Percentiles rank a stretch among this genome's conserved stretches.
These are phyloP conservation scores for Cyprinus carpio DNA, from an alignment of 2,113 vertebrate species.

Conservation along the genomic window DNA sequence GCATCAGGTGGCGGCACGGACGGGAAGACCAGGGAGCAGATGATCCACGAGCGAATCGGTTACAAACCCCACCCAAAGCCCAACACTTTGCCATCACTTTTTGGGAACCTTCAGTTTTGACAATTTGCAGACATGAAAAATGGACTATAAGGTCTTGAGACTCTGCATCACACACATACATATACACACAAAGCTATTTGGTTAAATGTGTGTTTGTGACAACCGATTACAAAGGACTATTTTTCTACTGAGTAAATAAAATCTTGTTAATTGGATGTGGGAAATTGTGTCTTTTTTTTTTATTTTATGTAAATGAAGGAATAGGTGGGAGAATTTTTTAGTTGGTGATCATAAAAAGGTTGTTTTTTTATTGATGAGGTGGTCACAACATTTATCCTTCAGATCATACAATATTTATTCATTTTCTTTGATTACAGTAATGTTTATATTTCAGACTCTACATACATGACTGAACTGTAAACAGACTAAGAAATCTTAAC, in stretches of 20 bases:
- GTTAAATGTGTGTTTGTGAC: conserved; percentile 3
- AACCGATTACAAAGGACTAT: background rate
- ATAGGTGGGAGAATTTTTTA: too few species aligned
- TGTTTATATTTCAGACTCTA: too few species aligned
- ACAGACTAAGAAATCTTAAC: too few species aligned
- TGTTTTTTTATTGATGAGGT: too few species aligned
- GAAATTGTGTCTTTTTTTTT: background rate
- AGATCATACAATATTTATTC: too few species aligned
- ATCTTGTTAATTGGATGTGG: background rate
- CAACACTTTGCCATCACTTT: conserved; percentile 84
- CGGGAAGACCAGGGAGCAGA: conserved; percentile 83
- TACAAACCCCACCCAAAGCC: conserved; percentile 94
- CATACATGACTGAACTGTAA: too few species aligned
- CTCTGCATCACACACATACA: background rate
- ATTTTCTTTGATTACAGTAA: too few species aligned
- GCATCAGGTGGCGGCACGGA: conserved; percentile 75
- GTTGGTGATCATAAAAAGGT: too few species aligned
- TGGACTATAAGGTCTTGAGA: background rate
- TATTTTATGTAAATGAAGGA: too few species aligned
- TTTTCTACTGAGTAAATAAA: conserved; percentile 26
- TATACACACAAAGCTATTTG: background rate
- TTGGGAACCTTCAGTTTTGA: conserved; percentile 87
- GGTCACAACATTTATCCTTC: too few species aligned
- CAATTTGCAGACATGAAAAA: background rate
- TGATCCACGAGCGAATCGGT: conserved; percentile 92